Evolutionary conservation across 1,140 invertebrate genomes (phyloP), one percentile per base, ranked within the genome.

Genomic region (Sminthurides bifidus): DNA sequence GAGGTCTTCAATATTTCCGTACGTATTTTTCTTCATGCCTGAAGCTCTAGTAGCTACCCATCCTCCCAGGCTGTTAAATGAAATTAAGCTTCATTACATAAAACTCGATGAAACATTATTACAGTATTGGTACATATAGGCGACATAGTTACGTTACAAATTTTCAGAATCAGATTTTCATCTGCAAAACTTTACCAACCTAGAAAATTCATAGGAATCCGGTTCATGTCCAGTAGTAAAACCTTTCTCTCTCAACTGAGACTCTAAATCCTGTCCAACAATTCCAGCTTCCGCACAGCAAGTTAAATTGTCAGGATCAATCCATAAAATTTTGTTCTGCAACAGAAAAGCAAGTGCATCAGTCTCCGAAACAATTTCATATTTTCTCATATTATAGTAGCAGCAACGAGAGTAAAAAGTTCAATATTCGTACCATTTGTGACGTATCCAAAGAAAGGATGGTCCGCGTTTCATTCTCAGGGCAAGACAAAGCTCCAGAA

Each of bases 11-110:
- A 98, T 98, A 68, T 98, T 98, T 1, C 94, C 94, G 66, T 97
- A 98, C 0, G 86, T 81, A 69, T 98, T 98, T 72, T 98, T 98
- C 73, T 98, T 98, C 94, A 98, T 98, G 12, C 95, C 94, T 23
- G 92, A 96, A 0, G 95, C 94, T 63, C 93, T 73, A 0, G 95
- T 98, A 0, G 94, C 92, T 12, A 98, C 89, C 95, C 95, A 98
- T n/a, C 95, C 95, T 14, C 95, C 94, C 8, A 98, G 74, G 60
- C 92, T 95, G 30, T 10, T 63, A 54, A 66, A 65, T 33, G 24
- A 23, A 3, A 44, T 21, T 29, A 54, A 43, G 8, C 14, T 19
- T 10, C 8, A 43, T 10, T 43, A 43, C 14, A 14, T 6, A 48
- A 48, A 21, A 33, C 29, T 15, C 12, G 21, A 23, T 23, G 5